phyloP scores from a whole-genome alignment of 2,113 vertebrate genomes.

The Toxostoma redivivum region DNA sequence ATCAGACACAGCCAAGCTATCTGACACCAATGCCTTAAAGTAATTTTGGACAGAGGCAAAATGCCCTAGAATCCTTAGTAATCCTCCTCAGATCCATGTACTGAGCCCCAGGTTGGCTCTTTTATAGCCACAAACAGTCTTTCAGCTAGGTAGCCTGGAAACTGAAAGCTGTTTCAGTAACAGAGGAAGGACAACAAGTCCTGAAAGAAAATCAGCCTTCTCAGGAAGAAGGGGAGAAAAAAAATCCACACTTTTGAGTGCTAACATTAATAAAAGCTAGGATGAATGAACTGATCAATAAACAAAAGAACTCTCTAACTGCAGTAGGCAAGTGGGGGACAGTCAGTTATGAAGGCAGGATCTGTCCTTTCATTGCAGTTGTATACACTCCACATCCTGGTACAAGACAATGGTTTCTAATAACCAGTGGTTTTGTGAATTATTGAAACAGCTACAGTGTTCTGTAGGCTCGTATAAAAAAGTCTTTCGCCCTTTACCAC shows the following conservation, averaged over 20 bases:
- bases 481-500: background rate
- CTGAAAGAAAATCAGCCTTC: constrained; percentile 63
- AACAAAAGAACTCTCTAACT: background rate
- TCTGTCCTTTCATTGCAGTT: background rate
- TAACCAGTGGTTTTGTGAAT: background rate
- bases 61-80: constrained; percentile 77
- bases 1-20: constrained; percentile 64
- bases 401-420: background rate
- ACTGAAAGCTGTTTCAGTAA: constrained; percentile 68
- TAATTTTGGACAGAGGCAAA: constrained; percentile 80
- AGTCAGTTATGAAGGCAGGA: background rate
- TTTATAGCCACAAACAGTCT: constrained; percentile 66
- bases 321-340: background rate
- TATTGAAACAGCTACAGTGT: background rate
- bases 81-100: constrained; percentile 74
- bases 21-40: constrained; percentile 73
- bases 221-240: background rate
- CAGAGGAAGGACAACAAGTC: constrained; percentile 60
- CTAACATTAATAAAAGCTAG: constrained; percentile 1
- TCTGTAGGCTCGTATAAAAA: background rate
- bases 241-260: background rate
- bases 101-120: constrained; percentile 70
- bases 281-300: background rate
- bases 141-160: constrained; percentile 64
- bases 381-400: background rate